Evolutionary conservation across 2,888 invertebrate species (phyloP).

Genomic region (Graphium colonna): DNA sequence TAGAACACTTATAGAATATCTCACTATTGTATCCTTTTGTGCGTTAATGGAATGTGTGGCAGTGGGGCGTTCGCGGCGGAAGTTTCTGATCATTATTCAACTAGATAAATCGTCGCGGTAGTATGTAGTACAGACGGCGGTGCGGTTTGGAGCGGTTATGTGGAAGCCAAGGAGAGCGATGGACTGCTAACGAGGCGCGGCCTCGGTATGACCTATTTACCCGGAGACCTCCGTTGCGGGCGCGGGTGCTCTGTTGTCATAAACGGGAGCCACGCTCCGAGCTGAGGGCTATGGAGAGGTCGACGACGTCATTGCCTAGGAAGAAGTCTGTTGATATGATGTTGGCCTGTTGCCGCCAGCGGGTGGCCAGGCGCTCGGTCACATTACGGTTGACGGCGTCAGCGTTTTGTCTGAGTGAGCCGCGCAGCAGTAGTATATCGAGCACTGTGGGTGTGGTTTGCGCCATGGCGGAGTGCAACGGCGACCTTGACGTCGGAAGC

Average conservation of each 20-base stretch:
- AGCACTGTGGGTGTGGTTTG: conserved; percentile 84
- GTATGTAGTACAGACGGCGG: conserved; percentile 35
- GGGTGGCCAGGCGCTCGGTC: conserved; percentile 82
- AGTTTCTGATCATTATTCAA: conserved; percentile 36
- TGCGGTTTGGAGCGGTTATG: conserved; percentile 26
- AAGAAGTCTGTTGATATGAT: conserved; percentile 88
- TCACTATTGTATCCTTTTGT: conserved; percentile 49
- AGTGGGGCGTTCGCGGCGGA: conserved; percentile 40
- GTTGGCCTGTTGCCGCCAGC: conserved; percentile 84
- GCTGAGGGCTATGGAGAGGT: conserved; percentile 81
- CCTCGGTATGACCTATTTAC: conserved; percentile 37
- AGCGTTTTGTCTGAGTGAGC: conserved; percentile 83
- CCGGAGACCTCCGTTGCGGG: conserved; percentile 54
- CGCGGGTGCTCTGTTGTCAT: conserved; percentile 56
- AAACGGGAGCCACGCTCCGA: conserved; percentile 59
- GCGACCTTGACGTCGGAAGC: conserved; percentile 60
- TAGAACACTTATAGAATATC: conserved; percentile 49
- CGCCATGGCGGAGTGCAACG: conserved; percentile 85
- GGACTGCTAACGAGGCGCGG: conserved; percentile 30
- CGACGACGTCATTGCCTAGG: conserved; percentile 85
- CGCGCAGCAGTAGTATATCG: conserved; percentile 81
- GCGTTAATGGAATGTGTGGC: conserved; percentile 41
- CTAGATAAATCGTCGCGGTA: conserved; percentile 43
- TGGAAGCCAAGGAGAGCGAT: conserved; percentile 54
- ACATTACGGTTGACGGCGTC: conserved; percentile 85